Percentiles rank a stretch among this genome's conserved stretches.
phyloP scores from a whole-genome alignment of 2,797 vertebrate species.

The Spheniscus humboldti region DNA sequence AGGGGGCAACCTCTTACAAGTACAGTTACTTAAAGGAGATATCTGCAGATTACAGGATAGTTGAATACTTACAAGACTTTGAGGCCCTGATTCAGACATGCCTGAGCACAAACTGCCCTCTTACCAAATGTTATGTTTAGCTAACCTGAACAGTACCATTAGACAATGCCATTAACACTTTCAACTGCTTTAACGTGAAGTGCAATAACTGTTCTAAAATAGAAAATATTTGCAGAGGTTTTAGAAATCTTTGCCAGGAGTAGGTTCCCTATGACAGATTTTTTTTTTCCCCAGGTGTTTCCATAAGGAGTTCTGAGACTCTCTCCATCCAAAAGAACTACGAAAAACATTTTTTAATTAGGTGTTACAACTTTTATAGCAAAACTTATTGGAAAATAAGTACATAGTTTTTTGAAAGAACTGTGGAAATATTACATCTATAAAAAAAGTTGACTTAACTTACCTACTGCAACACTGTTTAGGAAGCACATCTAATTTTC shows the following conservation, averaged over 20 bases:
- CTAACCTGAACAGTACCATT: not conserved
- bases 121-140: not conserved
- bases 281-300: not conserved
- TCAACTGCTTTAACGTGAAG: not conserved
- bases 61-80: not conserved
- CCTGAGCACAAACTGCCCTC: not conserved
- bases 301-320: not conserved
- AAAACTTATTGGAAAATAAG: not conserved
- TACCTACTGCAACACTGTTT: not conserved
- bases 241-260: not conserved
- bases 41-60: not conserved
- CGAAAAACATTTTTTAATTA: not conserved
- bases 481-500: not conserved
- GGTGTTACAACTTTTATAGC: not conserved
- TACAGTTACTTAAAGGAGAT: not conserved
- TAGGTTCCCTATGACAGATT: not conserved
- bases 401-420: not conserved
- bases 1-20: not conserved
- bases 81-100: not conserved
- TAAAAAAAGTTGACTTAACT: not conserved
- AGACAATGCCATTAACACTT: not conserved
- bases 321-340: not conserved
- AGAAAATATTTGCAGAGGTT: not conserved
- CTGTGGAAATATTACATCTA: not conserved
- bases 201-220: not conserved